Base-by-base conservation (phyloP, 2,797 vertebrate species). In the Yasuhikotakia modesta region DNA sequence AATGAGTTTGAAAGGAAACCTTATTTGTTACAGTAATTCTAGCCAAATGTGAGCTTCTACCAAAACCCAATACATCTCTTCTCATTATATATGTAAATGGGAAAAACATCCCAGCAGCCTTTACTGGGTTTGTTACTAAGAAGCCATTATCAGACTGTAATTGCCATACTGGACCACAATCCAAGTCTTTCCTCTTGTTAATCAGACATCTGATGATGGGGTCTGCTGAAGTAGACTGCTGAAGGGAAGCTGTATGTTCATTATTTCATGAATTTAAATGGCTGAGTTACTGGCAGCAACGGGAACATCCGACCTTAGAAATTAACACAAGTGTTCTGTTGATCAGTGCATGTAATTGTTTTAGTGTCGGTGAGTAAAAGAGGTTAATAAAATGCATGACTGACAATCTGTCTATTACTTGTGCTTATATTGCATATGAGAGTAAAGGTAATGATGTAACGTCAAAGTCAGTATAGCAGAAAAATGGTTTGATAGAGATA, bases 271-370 rank as follows among this genome's bases (percentile, higher is more conserved):
- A 87, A 90, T 92, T 91, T 88, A 90, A 90, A 90, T 79, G 81
- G 72, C 27, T 27, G 4, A 79, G 86, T 90, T 89, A 89, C 77
- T 70, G 79, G 77, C 70, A 50, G 64, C 86, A 87, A 91, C 84
- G 89, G 83, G 89, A 92, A 90, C 88, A 89, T 85, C 65, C 27
- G 53, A 85, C 86, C 86, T 86, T 57, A 64, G 80, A 81, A 87
- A 83, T 87, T 85, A 78, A 79, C 73, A 83, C 84, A 88, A 79
- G 73, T 86, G 79, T 87, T 90, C 86, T 86, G 85, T 86, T 89
- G 88, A 92, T 92, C 90, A 91, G 87, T 81, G 70, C 75, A 83
- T 78, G 86, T 90, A 92, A 93, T 93, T 91, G 90, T 91, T 86
- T 85, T 80, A 78, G 86, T 87, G 82, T 88, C 68, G 22, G 85